phyloP scores from a whole-genome alignment of 2,797 vertebrate species.

The Crocodylus rhombifer region DNA sequence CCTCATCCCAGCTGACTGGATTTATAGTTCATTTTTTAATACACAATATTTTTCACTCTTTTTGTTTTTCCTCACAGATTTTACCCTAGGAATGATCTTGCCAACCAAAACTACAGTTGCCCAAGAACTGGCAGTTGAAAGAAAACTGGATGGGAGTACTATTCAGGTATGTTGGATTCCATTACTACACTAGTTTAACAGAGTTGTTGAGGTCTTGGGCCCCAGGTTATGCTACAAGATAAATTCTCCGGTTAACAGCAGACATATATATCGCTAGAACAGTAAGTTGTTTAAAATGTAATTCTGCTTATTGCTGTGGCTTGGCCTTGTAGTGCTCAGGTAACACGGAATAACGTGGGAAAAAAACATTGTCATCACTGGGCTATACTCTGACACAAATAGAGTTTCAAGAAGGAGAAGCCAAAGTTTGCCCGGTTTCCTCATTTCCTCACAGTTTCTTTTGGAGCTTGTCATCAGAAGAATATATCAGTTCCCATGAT shows the following conservation, averaged over 20 bases:
- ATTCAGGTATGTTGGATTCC: constrained; percentile 45
- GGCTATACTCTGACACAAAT: fast-evolving
- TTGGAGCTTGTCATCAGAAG: background rate
- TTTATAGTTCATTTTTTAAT: background rate
- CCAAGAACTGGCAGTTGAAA: constrained; percentile 52
- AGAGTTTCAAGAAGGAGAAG: background rate
- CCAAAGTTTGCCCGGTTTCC: background rate
- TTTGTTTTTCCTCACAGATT: constrained; percentile 67
- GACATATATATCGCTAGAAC: background rate
- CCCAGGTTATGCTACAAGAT: background rate
- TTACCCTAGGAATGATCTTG: constrained; percentile 80
- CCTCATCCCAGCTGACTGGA: background rate
- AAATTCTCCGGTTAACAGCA: background rate
- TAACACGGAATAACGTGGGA: fast-evolving
- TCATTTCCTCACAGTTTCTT: background rate
- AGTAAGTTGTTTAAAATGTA: background rate
- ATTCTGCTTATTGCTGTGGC: background rate
- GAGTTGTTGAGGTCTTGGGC: fast-evolving
- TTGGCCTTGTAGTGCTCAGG: background rate
- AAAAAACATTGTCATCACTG: fast-evolving
- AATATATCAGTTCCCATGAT: background rate
- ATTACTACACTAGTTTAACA: fast-evolving
- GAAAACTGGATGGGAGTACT: constrained; percentile 5
- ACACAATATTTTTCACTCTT: constrained; percentile 6
- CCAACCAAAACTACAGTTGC: constrained; percentile 67